A percentile compares a stretch with the other conserved stretches of the same genome.
phyloP scores from a whole-genome alignment of 2,113 vertebrate genomes.

The Caracal caracal region DNA sequence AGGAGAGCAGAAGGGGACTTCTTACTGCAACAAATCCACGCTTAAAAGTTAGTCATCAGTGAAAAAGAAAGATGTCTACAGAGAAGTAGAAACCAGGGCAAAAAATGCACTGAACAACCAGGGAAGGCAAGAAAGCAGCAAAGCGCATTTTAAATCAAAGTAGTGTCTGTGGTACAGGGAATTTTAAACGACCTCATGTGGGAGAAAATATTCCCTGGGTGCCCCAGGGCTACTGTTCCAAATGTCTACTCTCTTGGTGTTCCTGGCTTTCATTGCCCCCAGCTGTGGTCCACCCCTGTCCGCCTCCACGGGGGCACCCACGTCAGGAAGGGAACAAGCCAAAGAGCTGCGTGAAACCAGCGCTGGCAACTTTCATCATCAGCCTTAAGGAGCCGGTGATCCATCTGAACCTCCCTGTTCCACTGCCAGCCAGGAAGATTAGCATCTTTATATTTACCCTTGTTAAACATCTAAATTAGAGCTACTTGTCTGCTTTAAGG shows the following conservation, averaged over 20 bases:
- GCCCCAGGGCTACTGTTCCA: conserved; percentile 53
- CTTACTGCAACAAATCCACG: conserved; percentile 20
- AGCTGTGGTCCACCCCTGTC: conserved; percentile 46
- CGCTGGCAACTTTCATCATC: conserved; percentile 35
- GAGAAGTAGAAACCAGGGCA: conserved; percentile 40
- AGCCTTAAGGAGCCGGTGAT: not conserved
- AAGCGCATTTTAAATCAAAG: conserved; percentile 75
- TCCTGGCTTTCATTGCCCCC: conserved; percentile 46
- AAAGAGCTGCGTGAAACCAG: conserved; percentile 18
- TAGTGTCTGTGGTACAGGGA: conserved; percentile 60
- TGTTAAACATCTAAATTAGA: conserved; percentile 63
- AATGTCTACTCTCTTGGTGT: conserved; percentile 26
- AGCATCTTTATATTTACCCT: conserved; percentile 50
- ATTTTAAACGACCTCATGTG: conserved; percentile 69
- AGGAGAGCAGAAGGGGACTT: not conserved
- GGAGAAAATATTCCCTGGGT: conserved; percentile 63
- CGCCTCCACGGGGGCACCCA: not conserved
- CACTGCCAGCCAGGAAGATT: conserved; percentile 21
- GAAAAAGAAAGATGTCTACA: conserved; percentile 32
- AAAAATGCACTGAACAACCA: conserved; percentile 52
- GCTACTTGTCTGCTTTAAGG: conserved; percentile 53
- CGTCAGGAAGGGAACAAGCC: not conserved
- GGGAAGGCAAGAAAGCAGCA: conserved; percentile 32
- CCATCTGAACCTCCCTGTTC: not conserved
- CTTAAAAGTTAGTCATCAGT: conserved; percentile 41